A percentile compares a stretch with the other conserved stretches of the same genome.
These are phyloP conservation scores for Cataglyphis altisquamis DNA, from an alignment of 2,888 invertebrate genomes.

Conservation along the genomic window DNA sequence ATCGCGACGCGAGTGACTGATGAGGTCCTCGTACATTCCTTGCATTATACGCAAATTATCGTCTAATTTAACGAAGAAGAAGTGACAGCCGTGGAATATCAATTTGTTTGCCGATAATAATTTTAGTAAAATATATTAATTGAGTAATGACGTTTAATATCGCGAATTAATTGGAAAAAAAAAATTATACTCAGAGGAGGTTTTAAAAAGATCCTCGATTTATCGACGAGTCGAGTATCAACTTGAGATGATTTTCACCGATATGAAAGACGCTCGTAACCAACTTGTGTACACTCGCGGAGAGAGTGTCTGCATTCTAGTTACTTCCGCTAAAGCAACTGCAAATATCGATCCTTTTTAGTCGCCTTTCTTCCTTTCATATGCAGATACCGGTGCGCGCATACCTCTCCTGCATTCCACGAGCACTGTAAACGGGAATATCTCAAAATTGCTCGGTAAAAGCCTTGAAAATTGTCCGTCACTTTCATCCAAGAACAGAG, in stretches of 20 bases:
- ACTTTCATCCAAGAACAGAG: constrained; percentile 65
- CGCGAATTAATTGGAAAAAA: not conserved
- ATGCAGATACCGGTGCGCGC: constrained; percentile 44
- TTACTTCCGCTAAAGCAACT: constrained; percentile 49
- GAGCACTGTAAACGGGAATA: constrained; percentile 31
- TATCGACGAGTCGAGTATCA: constrained; percentile 6
- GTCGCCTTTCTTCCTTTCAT: constrained; percentile 52
- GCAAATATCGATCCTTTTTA: constrained; percentile 51
- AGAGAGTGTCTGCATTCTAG: constrained; percentile 32
- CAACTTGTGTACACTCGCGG: constrained; percentile 15
- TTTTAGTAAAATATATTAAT: not conserved
- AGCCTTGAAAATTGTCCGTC: constrained; percentile 72
- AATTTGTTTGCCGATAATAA: not conserved
- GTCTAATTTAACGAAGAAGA: constrained; percentile 40
- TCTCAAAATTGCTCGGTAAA: constrained; percentile 61
- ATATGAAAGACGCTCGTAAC: constrained; percentile 10
- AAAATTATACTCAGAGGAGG: not conserved
- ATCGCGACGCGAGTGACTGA: constrained; percentile 48
- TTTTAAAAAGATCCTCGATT: not conserved
- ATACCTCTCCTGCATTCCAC: constrained; percentile 34
- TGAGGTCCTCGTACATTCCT: constrained; percentile 47
- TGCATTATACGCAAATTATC: constrained; percentile 47
- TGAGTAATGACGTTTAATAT: not conserved
- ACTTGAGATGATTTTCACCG: constrained; percentile 8
- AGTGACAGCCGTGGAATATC: constrained; percentile 8